Evolutionary conservation across 1,140 invertebrate species (phyloP), one percentile per base, ranked within the genome.

Genomic region (Heliothis subflexa): DNA sequence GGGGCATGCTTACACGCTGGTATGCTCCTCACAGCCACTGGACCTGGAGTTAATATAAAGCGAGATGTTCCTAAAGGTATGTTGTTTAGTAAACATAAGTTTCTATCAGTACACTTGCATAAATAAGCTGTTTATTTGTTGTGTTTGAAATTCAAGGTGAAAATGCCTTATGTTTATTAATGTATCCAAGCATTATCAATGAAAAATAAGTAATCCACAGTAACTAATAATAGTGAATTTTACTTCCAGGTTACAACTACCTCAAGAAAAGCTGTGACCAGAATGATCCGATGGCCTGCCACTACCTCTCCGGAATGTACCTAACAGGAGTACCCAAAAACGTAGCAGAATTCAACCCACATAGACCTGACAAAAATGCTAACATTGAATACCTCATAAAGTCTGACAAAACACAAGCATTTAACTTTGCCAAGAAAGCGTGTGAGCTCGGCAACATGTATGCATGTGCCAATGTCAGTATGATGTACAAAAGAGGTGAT

Each of bases 391-490:
- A 92, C 81, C 88, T 95, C 18, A 89, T 98, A n/a, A 94, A 95
- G 13, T 97, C 96, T 84, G 96, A 99, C 88, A 96, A 96, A 93
- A 94, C 95, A 50, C 96, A 97, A 91, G 98, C 98, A 0, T 98
- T 97, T 90, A 93, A 96, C 72, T 97, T 96, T 82, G 96, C 97
- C 0, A 87, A 96, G 52, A 97, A 96, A 89, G 97, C 96, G 0
- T 99, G 98, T 91, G 96, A 98, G 81, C 88, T 97, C 11, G 97
- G 97, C 3, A 97, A 98, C 90, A 96, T 98, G 74, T 97, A 97
- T 87, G 97, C 97, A 1, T 99, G 98, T 95, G 96, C 96, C 0
- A 99, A 99, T 95, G 87, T 99, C 1, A 97, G 97, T 81, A 96
- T 97, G 83, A 98, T 98, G 97, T 98, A 98, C 88, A 93, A 94